Evolutionary conservation across 2,888 invertebrate genomes (phyloP).

Genomic region (Nebria brevicollis): DNA sequence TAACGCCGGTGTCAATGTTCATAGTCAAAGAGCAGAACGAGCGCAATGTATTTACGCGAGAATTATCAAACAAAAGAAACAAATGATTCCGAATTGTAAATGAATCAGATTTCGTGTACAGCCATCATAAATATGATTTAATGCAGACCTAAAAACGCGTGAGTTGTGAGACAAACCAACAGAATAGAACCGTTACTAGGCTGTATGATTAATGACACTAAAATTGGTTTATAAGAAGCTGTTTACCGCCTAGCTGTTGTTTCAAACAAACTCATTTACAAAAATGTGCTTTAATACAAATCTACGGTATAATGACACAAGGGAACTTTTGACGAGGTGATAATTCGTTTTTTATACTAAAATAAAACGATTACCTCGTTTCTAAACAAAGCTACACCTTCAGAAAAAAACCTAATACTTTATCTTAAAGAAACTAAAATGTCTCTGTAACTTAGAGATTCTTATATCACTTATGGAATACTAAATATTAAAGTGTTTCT

Average conservation of each 20-base stretch:
- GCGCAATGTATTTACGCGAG: background rate
- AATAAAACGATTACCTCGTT: background rate
- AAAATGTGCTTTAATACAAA: background rate
- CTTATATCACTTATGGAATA: too few species aligned
- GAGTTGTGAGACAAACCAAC: background rate
- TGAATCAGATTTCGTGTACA: slow-evolving; percentile 2
- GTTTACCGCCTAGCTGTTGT: background rate
- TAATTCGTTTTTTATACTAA: background rate
- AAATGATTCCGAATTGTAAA: slow-evolving; percentile 2
- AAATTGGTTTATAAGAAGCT: slow-evolving; percentile 10
- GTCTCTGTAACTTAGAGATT: too few species aligned
- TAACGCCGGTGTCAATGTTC: background rate
- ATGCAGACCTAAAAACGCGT: background rate
- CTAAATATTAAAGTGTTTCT: too few species aligned
- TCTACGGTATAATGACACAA: background rate
- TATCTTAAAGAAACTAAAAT: too few species aligned
- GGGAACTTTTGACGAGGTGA: background rate
- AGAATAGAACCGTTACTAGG: background rate
- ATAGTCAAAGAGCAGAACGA: background rate
- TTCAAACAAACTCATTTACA: background rate
- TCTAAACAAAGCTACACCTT: too few species aligned
- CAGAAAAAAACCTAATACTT: too few species aligned
- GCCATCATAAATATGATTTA: background rate
- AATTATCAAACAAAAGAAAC: slow-evolving; percentile 22
- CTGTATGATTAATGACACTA: slow-evolving; percentile 6